Conservation (phyloP, 2,113 vertebrate species). For the Aptenodytes patagonicus region DNA sequence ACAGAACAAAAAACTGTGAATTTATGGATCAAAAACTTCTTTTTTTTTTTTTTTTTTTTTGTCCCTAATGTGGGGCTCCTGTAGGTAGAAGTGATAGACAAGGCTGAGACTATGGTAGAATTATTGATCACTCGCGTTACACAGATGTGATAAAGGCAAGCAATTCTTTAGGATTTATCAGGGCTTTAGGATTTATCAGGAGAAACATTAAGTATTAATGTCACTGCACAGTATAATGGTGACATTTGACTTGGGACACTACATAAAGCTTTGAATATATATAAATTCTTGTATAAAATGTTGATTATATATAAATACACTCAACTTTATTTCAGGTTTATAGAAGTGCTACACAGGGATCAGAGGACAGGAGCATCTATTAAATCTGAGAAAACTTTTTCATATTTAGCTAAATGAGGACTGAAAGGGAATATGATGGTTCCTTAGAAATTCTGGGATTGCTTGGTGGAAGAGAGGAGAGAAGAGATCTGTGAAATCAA, state of each 20-base stretch:
- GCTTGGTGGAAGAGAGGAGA: background rate
- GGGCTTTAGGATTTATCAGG: background rate
- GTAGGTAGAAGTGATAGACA: background rate
- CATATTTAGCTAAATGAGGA: background rate
- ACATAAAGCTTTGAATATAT: background rate
- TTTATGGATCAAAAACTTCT: background rate
- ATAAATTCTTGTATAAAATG: background rate
- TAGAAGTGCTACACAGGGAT: background rate
- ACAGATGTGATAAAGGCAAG: background rate
- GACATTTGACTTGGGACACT: background rate
- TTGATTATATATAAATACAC: background rate
- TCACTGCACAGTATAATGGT: background rate
- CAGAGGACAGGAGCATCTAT: background rate
- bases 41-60: background rate
- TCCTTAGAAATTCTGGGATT: background rate
- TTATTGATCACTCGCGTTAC: background rate
- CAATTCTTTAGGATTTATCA: background rate
- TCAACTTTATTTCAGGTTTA: background rate
- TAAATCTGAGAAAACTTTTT: background rate
- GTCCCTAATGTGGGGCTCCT: background rate
- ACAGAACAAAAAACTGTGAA: background rate
- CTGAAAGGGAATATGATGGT: background rate
- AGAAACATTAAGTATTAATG: background rate
- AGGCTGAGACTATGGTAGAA: background rate
- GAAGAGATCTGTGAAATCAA: background rate